A percentile compares a stretch with the other conserved stretches of the same genome.
phyloP scores from a whole-genome alignment of 2,888 invertebrate species.

The Eupithecia centaureata region DNA sequence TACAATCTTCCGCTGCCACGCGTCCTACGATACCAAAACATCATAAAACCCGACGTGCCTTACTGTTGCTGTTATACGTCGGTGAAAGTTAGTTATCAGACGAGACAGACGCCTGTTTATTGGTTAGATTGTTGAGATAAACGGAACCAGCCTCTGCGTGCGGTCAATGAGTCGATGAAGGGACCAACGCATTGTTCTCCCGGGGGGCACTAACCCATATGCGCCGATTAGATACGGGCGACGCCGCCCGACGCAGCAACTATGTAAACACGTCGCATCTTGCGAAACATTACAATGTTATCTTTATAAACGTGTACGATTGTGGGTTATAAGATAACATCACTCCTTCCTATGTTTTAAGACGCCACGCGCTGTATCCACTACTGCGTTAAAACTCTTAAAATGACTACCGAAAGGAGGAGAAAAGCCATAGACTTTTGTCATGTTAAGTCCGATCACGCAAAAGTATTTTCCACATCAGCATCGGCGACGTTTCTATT shows the following conservation, averaged over 20 bases:
- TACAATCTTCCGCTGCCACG: slow-evolving; percentile 31
- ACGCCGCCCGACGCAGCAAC: slow-evolving; percentile 54
- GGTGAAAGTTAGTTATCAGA: slow-evolving; percentile 39
- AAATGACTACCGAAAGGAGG: neutral
- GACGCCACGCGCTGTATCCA: neutral
- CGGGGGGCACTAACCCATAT: slow-evolving; percentile 82
- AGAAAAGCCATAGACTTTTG: slow-evolving; percentile 10
- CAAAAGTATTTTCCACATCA: slow-evolving; percentile 45
- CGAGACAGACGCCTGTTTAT: slow-evolving; percentile 35
- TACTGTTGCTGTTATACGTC: slow-evolving; percentile 17
- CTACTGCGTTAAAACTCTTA: neutral
- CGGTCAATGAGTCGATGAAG: slow-evolving; percentile 45
- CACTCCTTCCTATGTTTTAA: slow-evolving; percentile 13
- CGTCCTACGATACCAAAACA: slow-evolving; percentile 36
- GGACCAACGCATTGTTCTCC: slow-evolving; percentile 83
- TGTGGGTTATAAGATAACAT: slow-evolving; percentile 31
- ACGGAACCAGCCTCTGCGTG: slow-evolving; percentile 36
- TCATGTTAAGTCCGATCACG: slow-evolving; percentile 35
- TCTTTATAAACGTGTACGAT: slow-evolving; percentile 38
- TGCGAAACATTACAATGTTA: slow-evolving; percentile 54
- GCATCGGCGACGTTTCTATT: slow-evolving; percentile 48
- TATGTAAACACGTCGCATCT: slow-evolving; percentile 59
- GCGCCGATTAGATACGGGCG: slow-evolving; percentile 77
- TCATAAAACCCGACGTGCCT: slow-evolving; percentile 32
- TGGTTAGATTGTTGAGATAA: slow-evolving; percentile 38